Evolutionary conservation across 2,797 vertebrate genomes (phyloP).

Genomic region (Poecilia wingei): DNA sequence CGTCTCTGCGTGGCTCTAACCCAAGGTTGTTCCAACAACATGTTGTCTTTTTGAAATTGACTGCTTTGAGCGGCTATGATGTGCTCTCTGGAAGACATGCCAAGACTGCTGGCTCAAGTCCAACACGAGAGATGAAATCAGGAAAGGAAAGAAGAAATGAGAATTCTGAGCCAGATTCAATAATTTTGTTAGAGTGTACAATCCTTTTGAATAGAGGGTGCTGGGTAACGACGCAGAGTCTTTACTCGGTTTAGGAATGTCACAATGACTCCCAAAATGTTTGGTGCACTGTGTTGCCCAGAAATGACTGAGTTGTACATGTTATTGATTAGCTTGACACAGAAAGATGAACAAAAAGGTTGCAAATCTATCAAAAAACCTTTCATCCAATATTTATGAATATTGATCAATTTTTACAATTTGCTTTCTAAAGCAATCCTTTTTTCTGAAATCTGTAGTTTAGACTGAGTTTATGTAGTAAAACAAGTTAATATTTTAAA

Average conservation of each 20-base stretch:
- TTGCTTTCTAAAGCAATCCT: neutral
- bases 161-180: constrained; percentile 48
- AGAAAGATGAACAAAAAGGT: constrained; percentile 9
- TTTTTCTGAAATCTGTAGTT: neutral
- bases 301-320: constrained; percentile 30
- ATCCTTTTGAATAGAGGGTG: constrained; percentile 43
- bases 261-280: constrained; percentile 36
- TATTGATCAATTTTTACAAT: constrained; percentile 4
- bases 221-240: constrained; percentile 48
- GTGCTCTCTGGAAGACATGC: constrained; percentile 64
- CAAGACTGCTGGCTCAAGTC: constrained; percentile 67
- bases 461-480: neutral
- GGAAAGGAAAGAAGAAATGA: constrained; percentile 36
- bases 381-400: constrained; percentile 2
- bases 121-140: constrained; percentile 49
- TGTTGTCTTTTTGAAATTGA: constrained; percentile 72
- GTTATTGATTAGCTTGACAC: constrained; percentile 10
- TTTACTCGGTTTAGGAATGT: constrained; percentile 41
- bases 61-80: constrained; percentile 69
- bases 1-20: constrained; percentile 48
- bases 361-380: constrained; percentile 1
- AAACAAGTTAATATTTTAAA: neutral
- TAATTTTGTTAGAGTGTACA: constrained; percentile 61
- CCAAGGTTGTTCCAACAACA: constrained; percentile 69
- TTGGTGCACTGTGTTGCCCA: constrained; percentile 21